phyloP scores from a whole-genome alignment of 92 coral and sea anemone genomes.

The Zoanthus gigantus region DNA sequence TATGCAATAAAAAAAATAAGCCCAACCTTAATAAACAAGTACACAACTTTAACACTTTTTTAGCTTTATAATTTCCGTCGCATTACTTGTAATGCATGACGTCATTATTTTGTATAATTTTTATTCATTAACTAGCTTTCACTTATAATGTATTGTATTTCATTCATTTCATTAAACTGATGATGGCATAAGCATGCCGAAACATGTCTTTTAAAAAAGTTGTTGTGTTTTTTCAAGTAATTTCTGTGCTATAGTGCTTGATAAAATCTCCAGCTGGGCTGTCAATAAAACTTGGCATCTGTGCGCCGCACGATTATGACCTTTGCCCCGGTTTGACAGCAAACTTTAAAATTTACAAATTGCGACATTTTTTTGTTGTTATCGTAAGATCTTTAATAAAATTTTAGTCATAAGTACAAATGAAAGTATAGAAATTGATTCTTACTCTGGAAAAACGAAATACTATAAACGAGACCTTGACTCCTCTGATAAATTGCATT shows the following conservation, averaged over 20 bases:
- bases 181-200: too few relatives aligned
- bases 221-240: background rate
- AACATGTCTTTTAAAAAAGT: too few relatives aligned
- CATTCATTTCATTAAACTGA: background rate
- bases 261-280: constrained; percentile 10
- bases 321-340: constrained; percentile 38
- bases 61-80: too few relatives aligned
- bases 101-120: too few relatives aligned
- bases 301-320: constrained; percentile 31
- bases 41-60: too few relatives aligned
- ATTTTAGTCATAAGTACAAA: constrained; percentile 20
- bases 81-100: too few relatives aligned
- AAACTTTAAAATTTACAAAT: constrained; percentile 29
- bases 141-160: too few relatives aligned
- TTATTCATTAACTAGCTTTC: too few relatives aligned
- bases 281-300: constrained; percentile 17
- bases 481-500: constrained; percentile 51
- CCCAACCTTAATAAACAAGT: too few relatives aligned
- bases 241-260: constrained; percentile 17
- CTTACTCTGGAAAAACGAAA: constrained; percentile 50
- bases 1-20: background rate
- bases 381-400: constrained; percentile 31
- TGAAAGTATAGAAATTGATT: constrained; percentile 41
- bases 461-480: constrained; percentile 51
- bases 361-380: constrained; percentile 33